Evolutionary conservation across 2,797 vertebrate genomes (phyloP).

Genomic region (Muscicapa comitata): DNA sequence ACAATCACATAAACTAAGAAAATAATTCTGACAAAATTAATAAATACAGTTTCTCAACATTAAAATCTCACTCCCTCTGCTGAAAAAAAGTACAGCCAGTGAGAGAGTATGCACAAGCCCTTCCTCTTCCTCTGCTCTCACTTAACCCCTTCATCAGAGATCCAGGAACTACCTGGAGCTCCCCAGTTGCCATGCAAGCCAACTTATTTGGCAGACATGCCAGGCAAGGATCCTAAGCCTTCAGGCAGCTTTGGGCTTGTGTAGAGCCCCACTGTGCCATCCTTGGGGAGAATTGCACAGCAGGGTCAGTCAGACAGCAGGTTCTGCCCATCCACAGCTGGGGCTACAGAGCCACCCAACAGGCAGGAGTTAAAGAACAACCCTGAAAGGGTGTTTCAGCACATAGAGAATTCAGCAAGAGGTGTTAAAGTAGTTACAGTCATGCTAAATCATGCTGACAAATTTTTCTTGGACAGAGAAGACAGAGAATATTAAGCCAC

Average conservation of each 20-base stretch:
- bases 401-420: background rate
- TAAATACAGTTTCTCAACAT: background rate
- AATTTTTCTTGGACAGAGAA: background rate
- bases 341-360: rapidly evolving
- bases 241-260: background rate
- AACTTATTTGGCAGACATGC: background rate
- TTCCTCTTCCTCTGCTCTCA: background rate
- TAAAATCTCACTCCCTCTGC: background rate
- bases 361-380: background rate
- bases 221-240: background rate
- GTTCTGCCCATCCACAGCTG: background rate
- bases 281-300: background rate
- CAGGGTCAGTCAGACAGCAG: rapidly evolving
- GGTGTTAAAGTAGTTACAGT: background rate
- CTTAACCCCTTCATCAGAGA: rapidly evolving
- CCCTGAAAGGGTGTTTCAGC: background rate
- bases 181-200: background rate
- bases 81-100: background rate
- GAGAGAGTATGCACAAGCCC: background rate
- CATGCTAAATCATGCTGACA: background rate
- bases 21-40: background rate
- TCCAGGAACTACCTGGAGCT: background rate
- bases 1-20: background rate
- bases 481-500: background rate
- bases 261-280: background rate